Base-by-base conservation (phyloP, 2,113 vertebrate species). In the Urocolius indicus region DNA sequence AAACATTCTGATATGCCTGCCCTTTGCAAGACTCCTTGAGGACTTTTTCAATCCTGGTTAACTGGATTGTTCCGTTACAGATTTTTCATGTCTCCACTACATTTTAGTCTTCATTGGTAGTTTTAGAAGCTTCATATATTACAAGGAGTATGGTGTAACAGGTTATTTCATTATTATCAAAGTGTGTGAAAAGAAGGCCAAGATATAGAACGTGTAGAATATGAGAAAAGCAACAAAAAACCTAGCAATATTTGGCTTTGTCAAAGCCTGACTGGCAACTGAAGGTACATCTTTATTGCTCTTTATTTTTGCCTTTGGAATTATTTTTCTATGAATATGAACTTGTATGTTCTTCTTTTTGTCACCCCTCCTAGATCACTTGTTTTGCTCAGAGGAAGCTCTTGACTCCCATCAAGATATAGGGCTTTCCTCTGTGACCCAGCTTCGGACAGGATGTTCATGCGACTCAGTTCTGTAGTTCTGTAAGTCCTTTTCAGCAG, bases 311-410 rank as follows among this genome's bases (percentile, higher is more conserved):
- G 10, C 14, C 43, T 78, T 78, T 78, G 21, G 89, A 77, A 30
- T 52, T 5, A 4, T 9, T 90, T 71, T 61, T 30, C 36, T 27
- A 8, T 36, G 45, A 68, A 73, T 15, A 23, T 78, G 45, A 34
- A n/a, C 14, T 3, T 48, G 9, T 6, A 11, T 75, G 85, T 85
- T 62, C 9, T 48, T 68, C 10, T 45, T 43, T 13, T 13, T 52
- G 6, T 65, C 5, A 4, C 2, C 2, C 3, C 6, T 66, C 2
- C 4, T 9, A 6, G 4, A 7, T 12, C 73, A 49, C 2, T 48
- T 17, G 11, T 22, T 30, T 45, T 38, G 3, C 5, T 62, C 16
- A 58, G 30, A 67, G 6, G 17, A 75, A 84, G 8, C 0, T 67
- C 30, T 66, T 81, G 29, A 61, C 57, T 49, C 41, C 17, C 7